Evolutionary conservation across 2,113 vertebrate species (phyloP).

Genomic region (Mus pahari): DNA sequence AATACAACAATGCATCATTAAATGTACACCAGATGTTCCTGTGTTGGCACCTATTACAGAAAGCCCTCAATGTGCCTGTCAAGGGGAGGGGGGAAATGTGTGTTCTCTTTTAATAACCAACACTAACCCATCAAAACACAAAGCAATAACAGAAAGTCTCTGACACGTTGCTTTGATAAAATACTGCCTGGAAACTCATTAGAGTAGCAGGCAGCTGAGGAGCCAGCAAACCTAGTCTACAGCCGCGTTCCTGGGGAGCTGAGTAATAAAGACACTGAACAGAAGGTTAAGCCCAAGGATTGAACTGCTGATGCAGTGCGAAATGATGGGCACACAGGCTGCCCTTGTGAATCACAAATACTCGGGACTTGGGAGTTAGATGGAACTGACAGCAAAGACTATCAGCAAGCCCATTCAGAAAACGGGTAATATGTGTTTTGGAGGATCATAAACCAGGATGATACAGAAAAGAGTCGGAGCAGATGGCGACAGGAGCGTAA

Average conservation of each 20-base stretch:
- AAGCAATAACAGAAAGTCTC: constrained; percentile 80
- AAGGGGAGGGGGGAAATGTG: constrained; percentile 63
- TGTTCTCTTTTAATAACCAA: constrained; percentile 82
- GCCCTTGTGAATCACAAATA: constrained; percentile 67
- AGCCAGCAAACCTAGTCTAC: background rate
- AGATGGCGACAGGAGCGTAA: constrained; percentile 75
- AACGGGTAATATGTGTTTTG: constrained; percentile 15
- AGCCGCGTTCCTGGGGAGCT: constrained; percentile 20
- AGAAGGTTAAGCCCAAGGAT: constrained; percentile 72
- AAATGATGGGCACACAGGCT: constrained; percentile 7
- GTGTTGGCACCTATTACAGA: constrained; percentile 67
- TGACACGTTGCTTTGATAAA: constrained; percentile 84
- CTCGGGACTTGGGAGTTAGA: constrained; percentile 9
- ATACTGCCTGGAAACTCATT: constrained; percentile 81
- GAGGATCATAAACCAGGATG: constrained; percentile 70
- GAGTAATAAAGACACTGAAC: constrained; percentile 52
- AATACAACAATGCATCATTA: constrained; percentile 80
- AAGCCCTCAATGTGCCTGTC: constrained; percentile 75
- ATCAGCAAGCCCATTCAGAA: constrained; percentile 68
- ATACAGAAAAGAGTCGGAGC: constrained; percentile 60
- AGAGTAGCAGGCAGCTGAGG: constrained; percentile 56
- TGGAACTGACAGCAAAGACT: constrained; percentile 37
- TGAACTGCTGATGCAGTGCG: constrained; percentile 41
- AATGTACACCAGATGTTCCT: constrained; percentile 84
- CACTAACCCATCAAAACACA: constrained; percentile 82